Conservation (phyloP, 2,797 vertebrate species). For the Bradypodion ventrale region DNA sequence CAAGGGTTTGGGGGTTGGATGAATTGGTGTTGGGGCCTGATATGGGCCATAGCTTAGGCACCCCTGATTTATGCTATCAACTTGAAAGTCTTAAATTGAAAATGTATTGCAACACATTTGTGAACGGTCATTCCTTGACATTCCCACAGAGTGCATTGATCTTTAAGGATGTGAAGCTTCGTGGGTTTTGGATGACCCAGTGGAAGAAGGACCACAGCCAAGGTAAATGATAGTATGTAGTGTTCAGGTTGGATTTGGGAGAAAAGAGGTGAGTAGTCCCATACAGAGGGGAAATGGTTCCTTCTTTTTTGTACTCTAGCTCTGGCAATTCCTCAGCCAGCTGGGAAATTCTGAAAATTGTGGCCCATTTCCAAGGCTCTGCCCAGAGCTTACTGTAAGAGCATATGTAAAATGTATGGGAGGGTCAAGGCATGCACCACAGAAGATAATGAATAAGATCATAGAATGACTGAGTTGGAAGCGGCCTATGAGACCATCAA, state of each 20-base stretch:
- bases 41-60: too few relatives aligned
- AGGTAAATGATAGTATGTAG: conserved; percentile 74
- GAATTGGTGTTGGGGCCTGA: too few relatives aligned
- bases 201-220: conserved; percentile 85
- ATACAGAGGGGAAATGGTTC: too few relatives aligned
- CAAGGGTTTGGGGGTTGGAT: too few relatives aligned
- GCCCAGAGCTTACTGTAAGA: not conserved
- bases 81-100: not conserved
- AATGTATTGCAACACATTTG: too few relatives aligned
- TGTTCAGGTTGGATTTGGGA: not conserved
- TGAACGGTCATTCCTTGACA: not conserved
- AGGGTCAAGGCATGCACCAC: not conserved
- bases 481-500: too few relatives aligned
- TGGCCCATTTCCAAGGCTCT: too few relatives aligned
- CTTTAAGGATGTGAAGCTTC: conserved; percentile 89
- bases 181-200: conserved; percentile 93
- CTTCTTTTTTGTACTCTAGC: too few relatives aligned
- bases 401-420: not conserved
- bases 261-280: not conserved
- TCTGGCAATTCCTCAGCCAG: not conserved
- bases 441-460: not conserved
- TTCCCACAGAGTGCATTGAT: conserved; percentile 88
- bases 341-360: not conserved
- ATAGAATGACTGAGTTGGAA: too few relatives aligned
- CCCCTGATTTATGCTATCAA: too few relatives aligned